Base-by-base conservation (phyloP, 1,140 invertebrate species). In the Hyles vespertilio region DNA sequence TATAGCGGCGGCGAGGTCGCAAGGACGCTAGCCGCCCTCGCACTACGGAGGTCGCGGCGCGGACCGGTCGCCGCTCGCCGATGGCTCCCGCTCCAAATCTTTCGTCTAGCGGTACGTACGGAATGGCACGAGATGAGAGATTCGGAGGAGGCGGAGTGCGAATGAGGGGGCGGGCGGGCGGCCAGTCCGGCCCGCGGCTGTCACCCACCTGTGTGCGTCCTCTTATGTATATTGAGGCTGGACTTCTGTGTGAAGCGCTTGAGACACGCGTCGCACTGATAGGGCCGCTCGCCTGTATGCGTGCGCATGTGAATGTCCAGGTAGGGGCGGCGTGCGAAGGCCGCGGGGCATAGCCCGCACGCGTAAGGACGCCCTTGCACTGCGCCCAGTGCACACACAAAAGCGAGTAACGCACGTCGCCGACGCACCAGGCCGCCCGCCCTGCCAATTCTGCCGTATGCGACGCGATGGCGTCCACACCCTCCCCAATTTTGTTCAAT, bases 291-390 rank as follows among this genome's bases (percentile, higher is more conserved):
- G 64, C 94, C 93, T 63, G 93, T 94, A 81, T 94, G 94, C 68
- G 93, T 94, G 84, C 94, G 90, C 90, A 93, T 93, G 88, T 94
- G 94, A 83, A 94, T 93, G 90, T 94, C 91, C 65, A 92, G 87
- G 77, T 93, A 93, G 67, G 92, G 92, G 77, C 93, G 92, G 65
- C 92, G 90, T 72, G 92, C 92, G 81, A 92, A 93, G 74, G 92
- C 91, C 58, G 92, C 92, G 69, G 92, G 92, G 78, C 92, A 92
- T 56, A 89, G 91, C 89, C 94, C 87, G 92, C 95, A 91, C 90
- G 93, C 83, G 92, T 91, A 93, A 56, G 92, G 92, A 66, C 88
- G 79, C 77, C 84, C 88, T 81, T 85, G 89, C 81, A 90, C 89
- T 90, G 87, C 85, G 85, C 82, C 83, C 82, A 83, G 86, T 84